Percentiles rank a stretch among this genome's conserved stretches.
These are phyloP conservation scores for Taxidea taxus DNA, from an alignment of 2,113 vertebrate species.

Conservation along the genomic window DNA sequence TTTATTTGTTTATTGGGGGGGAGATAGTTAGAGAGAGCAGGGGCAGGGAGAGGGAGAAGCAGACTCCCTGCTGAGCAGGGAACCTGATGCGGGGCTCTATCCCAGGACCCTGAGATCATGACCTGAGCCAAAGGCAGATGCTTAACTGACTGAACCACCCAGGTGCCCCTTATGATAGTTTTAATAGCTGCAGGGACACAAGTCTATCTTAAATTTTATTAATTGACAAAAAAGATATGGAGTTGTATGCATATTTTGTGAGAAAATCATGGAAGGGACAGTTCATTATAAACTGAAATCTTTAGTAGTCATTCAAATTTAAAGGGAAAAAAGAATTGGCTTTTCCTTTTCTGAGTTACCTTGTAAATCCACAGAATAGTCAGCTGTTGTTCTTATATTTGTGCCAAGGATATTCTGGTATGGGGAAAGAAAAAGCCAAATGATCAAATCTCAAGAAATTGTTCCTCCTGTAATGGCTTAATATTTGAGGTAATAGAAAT, in stretches of 20 bases:
- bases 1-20: too few relatives aligned
- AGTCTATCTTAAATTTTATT: conserved; percentile 60
- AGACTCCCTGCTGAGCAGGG: background rate
- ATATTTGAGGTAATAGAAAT: conserved; percentile 21
- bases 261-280: conserved; percentile 4
- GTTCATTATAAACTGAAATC: conserved; percentile 30
- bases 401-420: background rate
- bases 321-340: background rate
- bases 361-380: background rate
- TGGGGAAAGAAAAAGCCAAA: background rate
- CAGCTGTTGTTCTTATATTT: background rate
- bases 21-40: background rate
- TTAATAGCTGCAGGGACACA: conserved; percentile 35
- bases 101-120: background rate
- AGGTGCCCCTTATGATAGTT: conserved; percentile 21
- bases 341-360: background rate
- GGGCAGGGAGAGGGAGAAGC: background rate
- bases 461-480: background rate
- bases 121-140: background rate
- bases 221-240: conserved; percentile 33
- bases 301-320: background rate
- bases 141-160: background rate
- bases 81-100: background rate
- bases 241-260: conserved; percentile 39
- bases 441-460: background rate